Percentiles rank a stretch among this genome's conserved stretches.
Evolutionary conservation across 30 jellyfish, hydroid and myxozoan genomes (phyloP).

Genomic region (Catostylus mosaicus): DNA sequence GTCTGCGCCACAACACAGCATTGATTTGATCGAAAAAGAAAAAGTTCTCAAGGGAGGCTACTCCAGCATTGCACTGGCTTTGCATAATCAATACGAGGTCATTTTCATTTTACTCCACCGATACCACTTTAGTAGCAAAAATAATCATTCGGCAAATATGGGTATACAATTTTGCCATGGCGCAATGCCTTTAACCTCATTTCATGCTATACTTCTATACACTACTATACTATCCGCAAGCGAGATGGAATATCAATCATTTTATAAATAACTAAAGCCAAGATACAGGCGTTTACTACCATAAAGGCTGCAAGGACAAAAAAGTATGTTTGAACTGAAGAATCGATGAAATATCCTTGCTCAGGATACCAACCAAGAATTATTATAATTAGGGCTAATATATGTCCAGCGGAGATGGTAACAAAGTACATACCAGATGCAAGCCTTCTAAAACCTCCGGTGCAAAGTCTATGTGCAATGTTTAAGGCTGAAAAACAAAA

Average conservation of each 20-base stretch:
- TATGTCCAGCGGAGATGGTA: slow-evolving; percentile 51
- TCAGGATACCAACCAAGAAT: slow-evolving; percentile 42
- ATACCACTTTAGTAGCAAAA: too few species aligned
- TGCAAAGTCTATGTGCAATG: slow-evolving; percentile 50
- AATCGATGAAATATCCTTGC: background rate
- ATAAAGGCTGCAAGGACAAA: slow-evolving; percentile 27
- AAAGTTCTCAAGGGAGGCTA: too few species aligned
- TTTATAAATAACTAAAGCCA: slow-evolving; percentile 30
- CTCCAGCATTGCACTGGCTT: too few species aligned
- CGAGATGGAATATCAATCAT: slow-evolving; percentile 39
- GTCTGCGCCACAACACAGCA: too few species aligned
- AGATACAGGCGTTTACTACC: background rate
- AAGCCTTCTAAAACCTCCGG: slow-evolving; percentile 48
- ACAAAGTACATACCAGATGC: slow-evolving; percentile 44
- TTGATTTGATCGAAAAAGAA: too few species aligned
- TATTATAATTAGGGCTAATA: slow-evolving; percentile 46
- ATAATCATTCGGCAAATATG: too few species aligned
- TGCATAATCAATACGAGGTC: too few species aligned
- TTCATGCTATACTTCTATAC: too few species aligned
- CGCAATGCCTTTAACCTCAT: too few species aligned
- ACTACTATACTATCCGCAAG: background rate
- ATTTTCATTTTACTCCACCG: too few species aligned
- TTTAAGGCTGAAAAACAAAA: slow-evolving; percentile 36
- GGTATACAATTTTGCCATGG: too few species aligned
- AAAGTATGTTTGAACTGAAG: slow-evolving; percentile 22